Conservation (phyloP, 2,113 vertebrate genomes). For the Acrocephalus arundinaceus region DNA sequence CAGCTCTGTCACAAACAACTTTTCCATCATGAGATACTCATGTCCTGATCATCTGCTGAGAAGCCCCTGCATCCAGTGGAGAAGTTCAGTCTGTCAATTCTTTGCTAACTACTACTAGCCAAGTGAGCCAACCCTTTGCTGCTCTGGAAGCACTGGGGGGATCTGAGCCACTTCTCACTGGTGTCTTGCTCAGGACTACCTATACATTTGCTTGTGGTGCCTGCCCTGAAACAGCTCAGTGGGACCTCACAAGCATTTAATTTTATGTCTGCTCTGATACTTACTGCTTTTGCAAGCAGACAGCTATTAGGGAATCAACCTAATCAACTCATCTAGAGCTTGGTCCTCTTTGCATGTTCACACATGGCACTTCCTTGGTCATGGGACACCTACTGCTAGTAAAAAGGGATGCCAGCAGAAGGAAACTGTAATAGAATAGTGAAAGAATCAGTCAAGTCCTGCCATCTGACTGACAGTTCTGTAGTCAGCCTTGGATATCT, state of each 20-base stretch:
- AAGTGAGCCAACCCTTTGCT: neutral
- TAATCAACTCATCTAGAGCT: neutral
- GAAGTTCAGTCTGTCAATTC: neutral
- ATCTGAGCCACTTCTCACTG: neutral
- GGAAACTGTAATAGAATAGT: neutral
- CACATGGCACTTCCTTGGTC: neutral
- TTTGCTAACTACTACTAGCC: neutral
- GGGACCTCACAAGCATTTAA: neutral
- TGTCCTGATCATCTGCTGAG: neutral
- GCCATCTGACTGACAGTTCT: neutral
- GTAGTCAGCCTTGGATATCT: neutral
- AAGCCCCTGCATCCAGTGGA: neutral
- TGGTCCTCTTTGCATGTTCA: neutral
- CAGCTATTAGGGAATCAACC: neutral
- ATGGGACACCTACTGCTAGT: neutral
- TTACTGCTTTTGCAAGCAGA: neutral
- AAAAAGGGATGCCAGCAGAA: neutral
- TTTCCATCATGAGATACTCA: neutral
- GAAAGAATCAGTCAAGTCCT: neutral
- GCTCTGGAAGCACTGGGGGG: neutral
- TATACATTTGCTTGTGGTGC: neutral
- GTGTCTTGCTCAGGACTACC: neutral
- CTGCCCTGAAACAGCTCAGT: neutral
- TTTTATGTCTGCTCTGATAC: neutral
- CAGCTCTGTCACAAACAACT: neutral